Evolutionary conservation across 2,888 invertebrate genomes (phyloP).

Genomic region (Masnerella sp.): DNA sequence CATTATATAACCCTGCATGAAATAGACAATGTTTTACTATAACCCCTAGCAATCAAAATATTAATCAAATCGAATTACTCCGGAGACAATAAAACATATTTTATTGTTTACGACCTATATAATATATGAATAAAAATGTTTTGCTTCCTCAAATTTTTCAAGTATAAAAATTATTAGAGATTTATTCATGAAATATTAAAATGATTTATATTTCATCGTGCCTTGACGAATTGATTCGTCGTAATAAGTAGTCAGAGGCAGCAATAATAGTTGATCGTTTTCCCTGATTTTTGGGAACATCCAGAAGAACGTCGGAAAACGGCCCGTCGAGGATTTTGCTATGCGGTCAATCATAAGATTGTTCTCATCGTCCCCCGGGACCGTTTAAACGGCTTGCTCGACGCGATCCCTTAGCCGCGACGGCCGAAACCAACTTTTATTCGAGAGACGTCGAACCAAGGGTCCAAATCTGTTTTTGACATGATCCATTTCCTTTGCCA

Average conservation of each 20-base stretch:
- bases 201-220: constrained; percentile 13
- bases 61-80: no score
- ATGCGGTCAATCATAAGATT: constrained; percentile 78
- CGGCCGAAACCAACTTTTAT: constrained; percentile 55
- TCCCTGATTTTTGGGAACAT: constrained; percentile 39
- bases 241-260: constrained; percentile 13
- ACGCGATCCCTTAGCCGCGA: constrained; percentile 56
- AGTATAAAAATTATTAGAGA: no score
- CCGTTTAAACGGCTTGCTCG: constrained; percentile 68
- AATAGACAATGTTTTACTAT: background rate
- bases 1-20: constrained; percentile 5
- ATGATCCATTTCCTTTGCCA: constrained; percentile 21
- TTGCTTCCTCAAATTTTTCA: no score
- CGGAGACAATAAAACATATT: no score
- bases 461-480: constrained; percentile 75
- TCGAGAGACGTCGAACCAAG: constrained; percentile 57
- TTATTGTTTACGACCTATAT: no score
- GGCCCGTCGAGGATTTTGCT: constrained; percentile 73
- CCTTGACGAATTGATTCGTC: constrained; percentile 25
- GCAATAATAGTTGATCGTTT: constrained; percentile 16
- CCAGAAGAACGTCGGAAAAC: constrained; percentile 65
- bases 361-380: constrained; percentile 74
- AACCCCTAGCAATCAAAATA: background rate
- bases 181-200: constrained; percentile 13
- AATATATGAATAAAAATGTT: no score